A percentile compares a stretch with the other conserved stretches of the same genome.
Evolutionary conservation across 2,888 invertebrate species (phyloP).

Genomic region (Adineta ricciae): DNA sequence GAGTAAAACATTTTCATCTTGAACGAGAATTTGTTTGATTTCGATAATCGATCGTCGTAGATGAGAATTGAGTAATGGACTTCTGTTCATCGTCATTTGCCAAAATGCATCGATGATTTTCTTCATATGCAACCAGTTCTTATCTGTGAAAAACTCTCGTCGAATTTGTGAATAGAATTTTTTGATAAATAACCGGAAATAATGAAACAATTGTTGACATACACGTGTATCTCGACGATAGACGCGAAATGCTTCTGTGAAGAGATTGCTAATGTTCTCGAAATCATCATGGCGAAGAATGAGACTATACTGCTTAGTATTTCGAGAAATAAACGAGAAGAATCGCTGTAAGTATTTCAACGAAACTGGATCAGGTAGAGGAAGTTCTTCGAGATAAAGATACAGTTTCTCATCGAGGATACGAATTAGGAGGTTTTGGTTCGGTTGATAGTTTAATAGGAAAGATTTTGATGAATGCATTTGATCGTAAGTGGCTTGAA

Average conservation of each 20-base stretch:
- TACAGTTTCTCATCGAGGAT: neutral
- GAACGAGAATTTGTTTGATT: neutral
- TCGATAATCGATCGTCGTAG: neutral
- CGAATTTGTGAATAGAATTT: neutral
- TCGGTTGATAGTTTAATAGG: neutral
- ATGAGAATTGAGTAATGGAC: neutral
- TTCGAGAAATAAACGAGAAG: neutral
- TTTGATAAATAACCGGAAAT: neutral
- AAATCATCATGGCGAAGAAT: neutral
- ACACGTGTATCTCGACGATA: neutral
- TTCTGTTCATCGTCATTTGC: neutral
- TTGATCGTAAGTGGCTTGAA: neutral
- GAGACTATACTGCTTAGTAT: neutral
- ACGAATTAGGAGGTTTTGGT: neutral
- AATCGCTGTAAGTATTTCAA: neutral
- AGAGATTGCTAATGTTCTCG: neutral
- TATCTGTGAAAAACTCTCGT: neutral
- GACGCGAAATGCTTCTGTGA: neutral
- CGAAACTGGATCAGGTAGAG: neutral
- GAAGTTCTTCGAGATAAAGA: neutral
- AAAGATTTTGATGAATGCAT: neutral
- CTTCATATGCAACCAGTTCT: neutral
- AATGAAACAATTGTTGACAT: neutral
- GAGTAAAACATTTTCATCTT: neutral
- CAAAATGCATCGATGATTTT: constrained; percentile 9